These are phyloP conservation scores for Mantis religiosa DNA, from an alignment of 2,888 invertebrate species.

Conservation along the genomic window DNA sequence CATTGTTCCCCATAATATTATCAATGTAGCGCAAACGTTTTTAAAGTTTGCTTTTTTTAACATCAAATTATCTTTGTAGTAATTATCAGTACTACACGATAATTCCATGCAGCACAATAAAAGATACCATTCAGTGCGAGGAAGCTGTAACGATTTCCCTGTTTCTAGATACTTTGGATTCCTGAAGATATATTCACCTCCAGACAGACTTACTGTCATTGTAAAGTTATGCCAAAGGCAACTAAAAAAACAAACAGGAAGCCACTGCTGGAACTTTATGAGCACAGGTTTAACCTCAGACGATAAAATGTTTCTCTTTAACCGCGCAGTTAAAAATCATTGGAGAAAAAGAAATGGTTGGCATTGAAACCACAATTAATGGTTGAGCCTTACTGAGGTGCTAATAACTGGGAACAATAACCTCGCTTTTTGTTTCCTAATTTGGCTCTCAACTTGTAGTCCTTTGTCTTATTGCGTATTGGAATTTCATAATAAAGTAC, in stretches of 20 bases:
- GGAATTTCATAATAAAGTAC: neutral
- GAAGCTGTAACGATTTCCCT: too few species aligned
- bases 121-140: too few species aligned
- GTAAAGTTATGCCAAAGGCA: neutral
- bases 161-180: too few species aligned
- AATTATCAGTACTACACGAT: too few species aligned
- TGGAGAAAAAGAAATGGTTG: neutral
- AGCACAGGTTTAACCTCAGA: neutral
- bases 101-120: too few species aligned
- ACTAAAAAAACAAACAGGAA: neutral
- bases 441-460: neutral
- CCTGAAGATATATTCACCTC: too few species aligned
- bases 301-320: neutral
- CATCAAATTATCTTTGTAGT: too few species aligned
- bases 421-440: neutral
- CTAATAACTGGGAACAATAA: neutral
- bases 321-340: neutral
- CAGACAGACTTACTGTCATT: neutral
- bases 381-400: neutral
- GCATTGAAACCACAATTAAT: too few species aligned
- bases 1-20: too few species aligned
- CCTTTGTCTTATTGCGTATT: neutral
- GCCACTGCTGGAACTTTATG: neutral
- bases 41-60: too few species aligned
- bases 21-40: too few species aligned